Evolutionary conservation across 2,888 invertebrate species (phyloP).

Genomic region (Orthosia gracilis): DNA sequence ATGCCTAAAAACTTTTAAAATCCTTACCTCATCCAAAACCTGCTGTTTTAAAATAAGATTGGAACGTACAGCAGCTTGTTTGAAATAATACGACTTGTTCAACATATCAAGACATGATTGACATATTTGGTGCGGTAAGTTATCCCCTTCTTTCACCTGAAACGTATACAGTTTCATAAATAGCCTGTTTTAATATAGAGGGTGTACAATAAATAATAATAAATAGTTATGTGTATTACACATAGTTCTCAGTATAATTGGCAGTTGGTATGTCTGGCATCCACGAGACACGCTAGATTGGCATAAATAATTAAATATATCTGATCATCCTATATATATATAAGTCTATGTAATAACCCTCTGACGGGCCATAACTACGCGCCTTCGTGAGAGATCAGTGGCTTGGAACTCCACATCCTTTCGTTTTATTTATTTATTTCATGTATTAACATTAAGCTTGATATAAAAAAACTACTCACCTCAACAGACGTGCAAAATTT

Average conservation of each 20-base stretch:
- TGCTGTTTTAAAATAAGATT: constrained; percentile 85
- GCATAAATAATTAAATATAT: not conserved
- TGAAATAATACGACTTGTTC: constrained; percentile 86
- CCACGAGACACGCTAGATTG: not conserved
- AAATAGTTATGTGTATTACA: not conserved
- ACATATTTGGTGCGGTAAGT: constrained; percentile 86
- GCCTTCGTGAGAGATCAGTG: not conserved
- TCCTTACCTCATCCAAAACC: constrained; percentile 72
- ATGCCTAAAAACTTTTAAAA: not conserved
- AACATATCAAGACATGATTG: constrained; percentile 84
- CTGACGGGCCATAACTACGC: not conserved
- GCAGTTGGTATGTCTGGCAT: not conserved
- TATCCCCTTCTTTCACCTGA: constrained; percentile 84
- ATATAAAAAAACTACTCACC: constrained; percentile 72
- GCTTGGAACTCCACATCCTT: not conserved
- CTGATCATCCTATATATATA: too few relatives aligned
- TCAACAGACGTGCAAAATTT: constrained; percentile 88
- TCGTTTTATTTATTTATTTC: not conserved
- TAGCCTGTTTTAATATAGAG: not conserved
- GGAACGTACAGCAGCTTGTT: constrained; percentile 85
- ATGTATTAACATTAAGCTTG: not conserved
- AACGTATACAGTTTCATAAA: constrained; percentile 42
- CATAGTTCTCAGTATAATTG: too few relatives aligned
- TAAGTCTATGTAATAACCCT: too few relatives aligned
- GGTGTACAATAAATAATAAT: too few relatives aligned